These are phyloP conservation scores for Toxotes lorentzi DNA, from an alignment of 2,797 vertebrate genomes.

Conservation along the genomic window DNA sequence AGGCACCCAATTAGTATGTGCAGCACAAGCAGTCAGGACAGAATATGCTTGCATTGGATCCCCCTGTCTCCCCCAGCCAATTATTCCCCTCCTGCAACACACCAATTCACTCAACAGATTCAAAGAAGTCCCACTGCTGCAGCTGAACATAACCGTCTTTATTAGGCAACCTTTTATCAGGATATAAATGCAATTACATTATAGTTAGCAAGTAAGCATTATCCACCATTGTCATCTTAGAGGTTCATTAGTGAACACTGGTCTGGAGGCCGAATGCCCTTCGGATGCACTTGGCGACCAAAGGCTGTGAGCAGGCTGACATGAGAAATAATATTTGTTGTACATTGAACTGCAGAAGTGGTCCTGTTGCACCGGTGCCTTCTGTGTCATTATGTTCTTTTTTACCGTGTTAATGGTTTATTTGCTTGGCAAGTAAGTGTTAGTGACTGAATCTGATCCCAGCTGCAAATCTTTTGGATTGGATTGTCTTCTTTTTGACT, in stretches of 20 bases:
- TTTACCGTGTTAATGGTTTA: constrained; percentile 1
- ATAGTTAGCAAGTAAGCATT: constrained; percentile 47
- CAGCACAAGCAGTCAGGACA: constrained; percentile 69
- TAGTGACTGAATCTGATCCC: neutral
- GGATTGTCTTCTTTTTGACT: neutral
- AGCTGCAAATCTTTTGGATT: neutral
- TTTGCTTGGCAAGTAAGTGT: neutral
- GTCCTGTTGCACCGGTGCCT: neutral
- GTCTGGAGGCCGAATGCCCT: neutral
- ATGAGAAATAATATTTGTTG: neutral
- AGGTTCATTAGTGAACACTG: constrained; percentile 50
- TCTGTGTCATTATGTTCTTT: neutral
- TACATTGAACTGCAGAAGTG: neutral
- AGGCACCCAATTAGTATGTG: constrained; percentile 80
- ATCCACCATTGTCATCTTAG: constrained; percentile 30
- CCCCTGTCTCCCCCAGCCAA: constrained; percentile 72
- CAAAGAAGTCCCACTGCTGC: constrained; percentile 46
- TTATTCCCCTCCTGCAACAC: constrained; percentile 72
- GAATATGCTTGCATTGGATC: constrained; percentile 61
- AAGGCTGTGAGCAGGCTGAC: constrained; percentile 2
- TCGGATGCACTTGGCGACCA: neutral
- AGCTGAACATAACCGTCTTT: constrained; percentile 53
- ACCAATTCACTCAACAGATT: constrained; percentile 55
- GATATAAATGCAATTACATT: constrained; percentile 62
- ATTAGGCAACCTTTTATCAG: constrained; percentile 65